Evolutionary conservation across 2,113 vertebrate species (phyloP), one percentile per base, ranked within the genome.

Genomic region (Nyctereutes procyonoides): DNA sequence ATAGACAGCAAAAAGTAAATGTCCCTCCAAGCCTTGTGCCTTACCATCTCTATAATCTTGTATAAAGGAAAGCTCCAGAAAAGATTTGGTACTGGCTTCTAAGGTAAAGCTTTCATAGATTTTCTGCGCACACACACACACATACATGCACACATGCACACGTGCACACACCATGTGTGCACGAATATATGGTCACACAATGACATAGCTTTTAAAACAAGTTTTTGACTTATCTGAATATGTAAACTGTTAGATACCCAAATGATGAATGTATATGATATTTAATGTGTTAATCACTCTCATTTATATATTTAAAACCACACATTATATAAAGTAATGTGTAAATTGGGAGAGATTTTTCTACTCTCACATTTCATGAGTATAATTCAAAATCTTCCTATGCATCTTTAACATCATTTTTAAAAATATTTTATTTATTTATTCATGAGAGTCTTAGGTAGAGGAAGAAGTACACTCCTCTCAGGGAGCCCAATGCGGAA

Each of bases 231-330:
- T 20, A 95, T 2, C 22, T 89, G 32, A 81, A 62, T 82, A 48
- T 15, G 80, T 43, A 84, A 84, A 79, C 48, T 85, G 1, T 94
- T 86, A 80, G 43, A 24, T 90, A 71, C 16, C 51, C 62, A 88
- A 84, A 32, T 91, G 28, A 3, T 58, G 56, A 82, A 63, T 85
- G 1, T 80, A 26, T 92, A 65, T 35, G 43, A 24, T 28, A 3
- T 81, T 93, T 81, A 74, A 67, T 35, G 86, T 90, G 53, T 88
- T 90, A n/a, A 93, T 88, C 69, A 30, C 76, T 87, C 43, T 53
- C 13, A 95, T 90, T 77, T 95, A 82, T 22, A 58, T 63, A 90
- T 90, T 55, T 87, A n/a, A 95, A 93, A 35, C 22, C 67, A 90
- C 62, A 69, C 2, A 74, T 55, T 94, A 30, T n/a, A 79, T 51